Conservation (phyloP, 1,140 invertebrate species). For the Drosophila ficusphila region DNA sequence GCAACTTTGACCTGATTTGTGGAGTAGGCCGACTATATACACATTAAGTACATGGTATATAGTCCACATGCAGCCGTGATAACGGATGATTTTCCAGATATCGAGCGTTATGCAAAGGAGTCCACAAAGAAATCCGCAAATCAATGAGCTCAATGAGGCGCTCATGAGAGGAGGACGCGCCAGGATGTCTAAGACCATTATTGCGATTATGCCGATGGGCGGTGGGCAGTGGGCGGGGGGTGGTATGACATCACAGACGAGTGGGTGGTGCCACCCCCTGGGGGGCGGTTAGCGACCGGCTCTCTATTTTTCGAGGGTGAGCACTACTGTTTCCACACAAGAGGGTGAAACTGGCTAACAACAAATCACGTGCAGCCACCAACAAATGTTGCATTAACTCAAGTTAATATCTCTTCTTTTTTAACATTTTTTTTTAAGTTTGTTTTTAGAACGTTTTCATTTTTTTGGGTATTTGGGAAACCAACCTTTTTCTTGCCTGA, state of each 20-base stretch:
- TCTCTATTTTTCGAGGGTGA: conserved; percentile 43
- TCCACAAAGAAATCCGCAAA: conserved; percentile 21
- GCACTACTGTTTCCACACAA: conserved; percentile 22
- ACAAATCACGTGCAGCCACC: conserved; percentile 65
- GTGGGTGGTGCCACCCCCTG: conserved; percentile 13
- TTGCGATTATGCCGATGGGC: conserved; percentile 61
- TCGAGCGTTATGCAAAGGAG: conserved; percentile 27
- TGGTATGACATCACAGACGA: conserved; percentile 4
- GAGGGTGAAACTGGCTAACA: conserved; percentile 40
- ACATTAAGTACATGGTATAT: neutral
- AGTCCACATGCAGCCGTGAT: conserved; percentile 1
- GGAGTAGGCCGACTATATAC: conserved; percentile 28
- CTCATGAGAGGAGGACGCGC: conserved; percentile 39
- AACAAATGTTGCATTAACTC: conserved; percentile 1
- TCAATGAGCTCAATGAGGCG: conserved; percentile 23
- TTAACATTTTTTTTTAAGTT: neutral
- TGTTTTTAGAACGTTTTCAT: neutral
- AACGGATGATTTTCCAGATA: conserved; percentile 2
- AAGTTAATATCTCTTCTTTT: neutral
- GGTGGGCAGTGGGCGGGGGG: neutral
- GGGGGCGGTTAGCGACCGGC: conserved; percentile 59
- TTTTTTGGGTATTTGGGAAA: neutral
- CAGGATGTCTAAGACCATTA: conserved; percentile 73
- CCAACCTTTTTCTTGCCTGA: conserved; percentile 21
- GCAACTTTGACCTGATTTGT: conserved; percentile 76